Conservation (phyloP, 2,113 vertebrate species). For the Syrmaticus mikado region DNA sequence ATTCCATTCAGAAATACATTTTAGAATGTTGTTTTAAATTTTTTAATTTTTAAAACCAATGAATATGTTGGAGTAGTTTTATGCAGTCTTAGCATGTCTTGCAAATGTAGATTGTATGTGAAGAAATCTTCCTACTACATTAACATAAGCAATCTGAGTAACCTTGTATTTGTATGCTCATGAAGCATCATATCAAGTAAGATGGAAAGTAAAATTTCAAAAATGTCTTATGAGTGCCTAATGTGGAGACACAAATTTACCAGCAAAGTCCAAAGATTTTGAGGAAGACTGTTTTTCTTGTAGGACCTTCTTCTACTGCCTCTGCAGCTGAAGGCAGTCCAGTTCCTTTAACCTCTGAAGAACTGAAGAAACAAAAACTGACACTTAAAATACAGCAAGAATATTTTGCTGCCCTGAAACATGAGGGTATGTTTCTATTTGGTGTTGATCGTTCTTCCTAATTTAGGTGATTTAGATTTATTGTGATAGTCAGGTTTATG, state of each 20-base stretch:
- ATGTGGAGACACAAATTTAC: background rate
- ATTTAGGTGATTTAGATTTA: too few species aligned
- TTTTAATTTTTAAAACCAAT: background rate
- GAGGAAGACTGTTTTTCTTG: background rate
- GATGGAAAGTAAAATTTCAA: background rate
- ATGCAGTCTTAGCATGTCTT: background rate
- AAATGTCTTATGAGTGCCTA: background rate
- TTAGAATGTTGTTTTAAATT: background rate
- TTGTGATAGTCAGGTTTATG: background rate
- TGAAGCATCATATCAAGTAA: background rate
- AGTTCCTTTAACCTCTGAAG: conserved; percentile 42
- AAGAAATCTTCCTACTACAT: background rate
- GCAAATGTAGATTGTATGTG: background rate
- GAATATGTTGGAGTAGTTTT: background rate
- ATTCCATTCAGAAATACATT: background rate
- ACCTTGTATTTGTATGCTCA: background rate
- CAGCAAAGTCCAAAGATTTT: background rate
- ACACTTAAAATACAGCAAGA: conserved; percentile 81
- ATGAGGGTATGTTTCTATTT: conserved; percentile 82
- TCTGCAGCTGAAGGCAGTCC: conserved; percentile 20
- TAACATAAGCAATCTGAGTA: background rate
- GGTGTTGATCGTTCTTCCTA: background rate
- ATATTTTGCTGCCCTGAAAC: conserved; percentile 79
- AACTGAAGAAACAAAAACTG: conserved; percentile 67
- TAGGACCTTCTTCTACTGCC: conserved; percentile 53